Evolutionary conservation across 2,888 invertebrate genomes (phyloP).

Genomic region (Leptogaster cylindrica): DNA sequence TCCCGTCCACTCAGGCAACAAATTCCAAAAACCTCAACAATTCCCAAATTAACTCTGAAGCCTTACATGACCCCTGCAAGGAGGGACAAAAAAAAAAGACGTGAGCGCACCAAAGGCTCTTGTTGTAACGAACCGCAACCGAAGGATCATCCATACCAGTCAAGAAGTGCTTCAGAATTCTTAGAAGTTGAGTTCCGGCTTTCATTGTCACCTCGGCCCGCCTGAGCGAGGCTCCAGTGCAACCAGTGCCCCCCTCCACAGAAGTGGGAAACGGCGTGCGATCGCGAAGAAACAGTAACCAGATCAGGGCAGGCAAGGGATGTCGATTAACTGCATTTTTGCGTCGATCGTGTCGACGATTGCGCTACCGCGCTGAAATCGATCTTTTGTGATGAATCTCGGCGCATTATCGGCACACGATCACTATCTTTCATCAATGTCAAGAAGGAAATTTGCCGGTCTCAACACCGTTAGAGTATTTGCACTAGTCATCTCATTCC

Average conservation of each 20-base stretch:
- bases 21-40: background rate
- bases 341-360: background rate
- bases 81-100: slow-evolving; percentile 9
- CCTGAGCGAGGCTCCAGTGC: background rate
- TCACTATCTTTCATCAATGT: slow-evolving; percentile 15
- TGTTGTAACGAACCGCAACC: background rate
- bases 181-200: slow-evolving; percentile 11
- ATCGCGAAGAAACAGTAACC: background rate
- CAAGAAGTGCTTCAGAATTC: slow-evolving; percentile 10
- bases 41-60: background rate
- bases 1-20: background rate
- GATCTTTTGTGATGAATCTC: slow-evolving; percentile 13
- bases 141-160: background rate
- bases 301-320: background rate
- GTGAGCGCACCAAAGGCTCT: background rate
- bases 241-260: background rate
- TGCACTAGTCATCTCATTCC: background rate
- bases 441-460: slow-evolving; percentile 23
- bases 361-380: background rate
- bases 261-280: background rate
- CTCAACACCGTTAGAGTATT: slow-evolving; percentile 16
- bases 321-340: slow-evolving; percentile 20
- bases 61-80: too few species aligned
- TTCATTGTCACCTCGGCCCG: background rate
- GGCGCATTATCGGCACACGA: slow-evolving; percentile 14